Base-by-base conservation (phyloP, 2,113 vertebrate genomes). In the Sceloporus tristichus region DNA sequence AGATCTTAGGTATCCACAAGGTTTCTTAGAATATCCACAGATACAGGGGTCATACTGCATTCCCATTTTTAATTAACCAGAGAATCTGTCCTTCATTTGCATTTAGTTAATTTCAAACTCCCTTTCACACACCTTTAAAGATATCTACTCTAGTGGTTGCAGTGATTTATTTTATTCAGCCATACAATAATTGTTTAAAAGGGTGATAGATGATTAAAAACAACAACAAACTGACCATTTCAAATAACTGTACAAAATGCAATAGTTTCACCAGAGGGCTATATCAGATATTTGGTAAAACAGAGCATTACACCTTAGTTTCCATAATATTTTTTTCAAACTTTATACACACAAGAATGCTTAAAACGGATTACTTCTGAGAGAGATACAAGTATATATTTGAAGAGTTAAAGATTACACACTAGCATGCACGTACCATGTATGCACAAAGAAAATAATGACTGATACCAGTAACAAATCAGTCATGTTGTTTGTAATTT, bases 401-500 rank as follows among this genome's bases (percentile, higher is more conserved):
- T 68, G 76, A 13, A 79, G 3, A 48, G 23, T 77, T 59, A 74
- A 48, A 18, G 54, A 7, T 5, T 84, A 23, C 29, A 68, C 0
- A 66, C 27, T n/a, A 34, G 21, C 6, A 34, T 34, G 2, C 19
- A 40, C 1, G 66, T 48, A 48, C 48, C 13, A 5, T 4, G 38
- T 4, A 14, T n/a, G 10, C 34, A 76, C 70, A 83, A 16, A 71
- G 14, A 80, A 90, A 62, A 62, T 3, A 14, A 91, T 56, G 42
- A 92, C 93, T 89, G 38, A 91, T 84, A 91, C 91, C 48, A 78
- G 87, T 70, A 80, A 0, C 0, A 68, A 54, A 80, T 38, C 29
- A 68, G 42, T 74, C 73, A 2, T 48, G 86, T 0, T 82, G 62
- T 25, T 29, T 42, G 0, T 5, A 27, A 78, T 40, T 38, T 0